These are phyloP conservation scores for Catalaphyllia jardinei DNA, from an alignment of 64 coral and sea anemone species.

Conservation along the genomic window DNA sequence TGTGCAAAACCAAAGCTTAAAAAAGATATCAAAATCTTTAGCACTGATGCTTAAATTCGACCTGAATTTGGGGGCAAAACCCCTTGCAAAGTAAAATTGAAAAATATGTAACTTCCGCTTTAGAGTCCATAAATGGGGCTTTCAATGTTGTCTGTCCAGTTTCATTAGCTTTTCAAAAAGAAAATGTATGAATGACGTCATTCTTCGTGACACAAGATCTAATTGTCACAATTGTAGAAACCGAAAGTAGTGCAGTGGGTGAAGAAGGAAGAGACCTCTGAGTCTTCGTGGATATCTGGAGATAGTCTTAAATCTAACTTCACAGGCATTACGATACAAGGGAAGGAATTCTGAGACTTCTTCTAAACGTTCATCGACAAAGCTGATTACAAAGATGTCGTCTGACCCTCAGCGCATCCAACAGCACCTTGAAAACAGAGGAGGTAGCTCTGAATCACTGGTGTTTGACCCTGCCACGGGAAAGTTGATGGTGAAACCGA, in stretches of 20 bases:
- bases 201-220: not conserved
- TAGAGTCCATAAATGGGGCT: too few relatives aligned
- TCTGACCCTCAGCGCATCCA: slow-evolving; percentile 33
- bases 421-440: slow-evolving; percentile 6
- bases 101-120: not conserved
- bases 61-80: not conserved
- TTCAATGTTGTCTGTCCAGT: not conserved
- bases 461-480: slow-evolving; percentile 13
- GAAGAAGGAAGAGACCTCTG: not conserved
- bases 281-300: not conserved
- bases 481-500: slow-evolving; percentile 21
- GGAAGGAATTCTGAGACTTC: too few relatives aligned
- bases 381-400: not conserved
- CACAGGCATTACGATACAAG: not conserved
- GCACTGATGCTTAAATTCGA: too few relatives aligned
- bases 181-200: not conserved
- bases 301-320: not conserved
- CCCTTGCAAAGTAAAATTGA: not conserved
- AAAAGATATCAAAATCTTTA: too few relatives aligned
- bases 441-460: slow-evolving; percentile 15
- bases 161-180: not conserved
- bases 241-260: not conserved
- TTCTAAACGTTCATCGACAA: not conserved
- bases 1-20: not conserved
- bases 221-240: not conserved